phyloP scores from a whole-genome alignment of 2,113 vertebrate genomes.

The Cephalopterus ornatus region DNA sequence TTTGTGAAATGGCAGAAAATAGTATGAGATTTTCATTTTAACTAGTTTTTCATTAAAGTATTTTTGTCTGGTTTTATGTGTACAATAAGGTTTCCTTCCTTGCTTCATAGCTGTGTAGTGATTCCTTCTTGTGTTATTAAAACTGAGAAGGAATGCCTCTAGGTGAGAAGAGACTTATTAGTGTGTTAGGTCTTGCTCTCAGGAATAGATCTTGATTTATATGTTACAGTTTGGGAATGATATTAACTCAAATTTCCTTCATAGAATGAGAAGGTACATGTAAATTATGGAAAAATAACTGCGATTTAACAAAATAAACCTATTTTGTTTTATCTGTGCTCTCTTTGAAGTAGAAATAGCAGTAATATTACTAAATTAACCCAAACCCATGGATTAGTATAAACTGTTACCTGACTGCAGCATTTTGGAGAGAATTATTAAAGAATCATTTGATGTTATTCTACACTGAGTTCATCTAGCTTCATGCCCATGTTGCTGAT shows the following conservation, averaged over 20 bases:
- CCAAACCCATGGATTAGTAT: background rate
- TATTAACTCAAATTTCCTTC: background rate
- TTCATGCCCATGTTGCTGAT: background rate
- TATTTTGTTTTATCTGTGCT: background rate
- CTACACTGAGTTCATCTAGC: background rate
- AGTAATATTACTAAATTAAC: background rate
- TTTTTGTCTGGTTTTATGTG: background rate
- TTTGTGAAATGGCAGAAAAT: background rate
- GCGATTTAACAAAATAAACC: background rate
- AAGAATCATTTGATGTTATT: background rate
- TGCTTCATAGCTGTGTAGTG: background rate
- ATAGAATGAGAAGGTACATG: background rate
- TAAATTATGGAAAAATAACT: background rate
- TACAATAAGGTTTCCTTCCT: background rate
- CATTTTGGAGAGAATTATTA: background rate
- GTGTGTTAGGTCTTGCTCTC: slow-evolving; percentile 4
- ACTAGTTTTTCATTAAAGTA: background rate
- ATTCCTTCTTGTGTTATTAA: slow-evolving; percentile 62
- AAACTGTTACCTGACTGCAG: background rate
- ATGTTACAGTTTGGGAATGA: slow-evolving; percentile 27
- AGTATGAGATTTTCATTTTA: slow-evolving; percentile 9
- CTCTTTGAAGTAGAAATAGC: background rate
- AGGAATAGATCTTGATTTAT: background rate
- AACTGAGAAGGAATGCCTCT: slow-evolving; percentile 43
- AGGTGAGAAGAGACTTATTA: slow-evolving; percentile 20